These are phyloP conservation scores for Danaus chrysippus DNA, from an alignment of 2,888 invertebrate genomes.

Conservation along the genomic window DNA sequence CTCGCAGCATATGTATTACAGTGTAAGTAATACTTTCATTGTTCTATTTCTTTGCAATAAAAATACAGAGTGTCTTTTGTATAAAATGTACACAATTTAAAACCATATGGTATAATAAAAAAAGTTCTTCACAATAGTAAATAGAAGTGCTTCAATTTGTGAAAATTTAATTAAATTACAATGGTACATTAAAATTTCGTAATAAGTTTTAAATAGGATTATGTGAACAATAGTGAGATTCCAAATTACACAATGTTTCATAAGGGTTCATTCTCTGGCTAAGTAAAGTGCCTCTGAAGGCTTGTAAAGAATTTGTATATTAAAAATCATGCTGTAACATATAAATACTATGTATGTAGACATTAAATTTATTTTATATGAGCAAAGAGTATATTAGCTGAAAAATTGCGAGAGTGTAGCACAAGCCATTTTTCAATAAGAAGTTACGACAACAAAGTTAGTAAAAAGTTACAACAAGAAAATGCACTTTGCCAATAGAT, in stretches of 20 bases:
- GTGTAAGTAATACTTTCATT: constrained; percentile 83
- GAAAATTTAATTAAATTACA: too few relatives aligned
- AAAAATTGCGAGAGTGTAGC: neutral
- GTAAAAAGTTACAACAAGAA: constrained; percentile 14
- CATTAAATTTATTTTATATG: neutral
- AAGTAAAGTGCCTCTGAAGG: too few relatives aligned
- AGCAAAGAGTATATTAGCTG: neutral
- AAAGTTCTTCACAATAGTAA: too few relatives aligned
- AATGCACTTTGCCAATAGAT: constrained; percentile 18
- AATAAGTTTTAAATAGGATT: neutral
- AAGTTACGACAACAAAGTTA: constrained; percentile 11
- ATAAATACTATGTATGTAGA: too few relatives aligned
- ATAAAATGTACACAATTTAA: neutral
- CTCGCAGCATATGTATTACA: constrained; percentile 95
- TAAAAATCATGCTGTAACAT: too few relatives aligned
- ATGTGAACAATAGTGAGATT: constrained; percentile 13
- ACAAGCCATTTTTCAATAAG: too few relatives aligned
- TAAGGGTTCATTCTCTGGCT: constrained; percentile 8
- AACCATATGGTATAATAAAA: too few relatives aligned
- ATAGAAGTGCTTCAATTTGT: too few relatives aligned
- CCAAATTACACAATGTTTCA: constrained; percentile 10
- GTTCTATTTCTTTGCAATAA: neutral
- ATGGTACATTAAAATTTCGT: too few relatives aligned
- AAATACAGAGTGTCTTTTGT: neutral
- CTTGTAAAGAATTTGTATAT: too few relatives aligned